Evolutionary conservation across 1,140 invertebrate species (phyloP).

Genomic region (Eriocheir sinensis): DNA sequence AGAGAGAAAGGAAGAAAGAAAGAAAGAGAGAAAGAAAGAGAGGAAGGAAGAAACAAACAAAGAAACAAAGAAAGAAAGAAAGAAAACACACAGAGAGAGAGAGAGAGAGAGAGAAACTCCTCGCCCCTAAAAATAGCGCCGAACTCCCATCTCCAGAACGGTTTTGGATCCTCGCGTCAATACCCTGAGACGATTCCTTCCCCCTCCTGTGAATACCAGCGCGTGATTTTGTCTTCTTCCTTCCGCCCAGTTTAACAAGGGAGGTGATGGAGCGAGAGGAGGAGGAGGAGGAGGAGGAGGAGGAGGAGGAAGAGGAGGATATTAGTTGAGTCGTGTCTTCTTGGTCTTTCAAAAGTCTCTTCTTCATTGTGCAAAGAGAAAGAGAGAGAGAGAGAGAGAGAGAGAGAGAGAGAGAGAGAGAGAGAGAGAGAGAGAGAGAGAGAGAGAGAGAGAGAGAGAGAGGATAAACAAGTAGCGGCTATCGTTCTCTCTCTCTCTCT

Average conservation of each 20-base stretch:
- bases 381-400: background rate
- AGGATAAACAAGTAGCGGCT: too few relatives aligned
- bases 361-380: background rate
- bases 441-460: background rate
- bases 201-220: background rate
- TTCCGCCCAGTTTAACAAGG: constrained; percentile 22
- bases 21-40: too few relatives aligned
- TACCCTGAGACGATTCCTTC: background rate
- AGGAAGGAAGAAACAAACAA: too few relatives aligned
- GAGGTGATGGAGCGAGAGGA: background rate
- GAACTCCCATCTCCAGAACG: background rate
- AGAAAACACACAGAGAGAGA: too few relatives aligned
- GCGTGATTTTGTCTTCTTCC: background rate
- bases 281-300: background rate
- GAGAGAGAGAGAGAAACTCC: too few relatives aligned
- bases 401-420: background rate
- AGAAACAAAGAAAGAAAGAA: too few relatives aligned
- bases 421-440: background rate
- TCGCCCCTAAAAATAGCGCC: too few relatives aligned
- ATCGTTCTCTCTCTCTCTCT: too few relatives aligned
- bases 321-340: background rate
- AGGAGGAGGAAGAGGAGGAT: constrained; percentile 19
- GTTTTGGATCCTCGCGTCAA: background rate
- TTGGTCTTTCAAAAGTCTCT: background rate
- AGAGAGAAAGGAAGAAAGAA: background rate